phyloP scores from a whole-genome alignment of 1,140 invertebrate species.

The Bombus superbus region DNA sequence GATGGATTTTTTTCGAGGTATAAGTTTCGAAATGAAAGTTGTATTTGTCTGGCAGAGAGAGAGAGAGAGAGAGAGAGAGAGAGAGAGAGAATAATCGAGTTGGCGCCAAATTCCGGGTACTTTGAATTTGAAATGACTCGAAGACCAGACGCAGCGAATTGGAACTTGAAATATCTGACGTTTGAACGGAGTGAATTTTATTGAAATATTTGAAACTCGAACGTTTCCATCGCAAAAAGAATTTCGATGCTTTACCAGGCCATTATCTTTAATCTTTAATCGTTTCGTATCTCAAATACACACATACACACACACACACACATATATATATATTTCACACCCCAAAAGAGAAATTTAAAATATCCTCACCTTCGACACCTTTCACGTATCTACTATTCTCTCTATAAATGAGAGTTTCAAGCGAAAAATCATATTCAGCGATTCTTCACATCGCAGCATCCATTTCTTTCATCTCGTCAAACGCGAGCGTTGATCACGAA shows the following conservation, averaged over 20 bases:
- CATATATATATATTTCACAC: background rate
- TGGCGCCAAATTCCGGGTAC: background rate
- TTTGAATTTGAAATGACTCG: background rate
- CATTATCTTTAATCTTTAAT: background rate
- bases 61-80: background rate
- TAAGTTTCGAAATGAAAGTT: conserved; percentile 9
- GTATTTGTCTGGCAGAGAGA: background rate
- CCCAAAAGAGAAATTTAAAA: background rate
- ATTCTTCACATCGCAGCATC: background rate
- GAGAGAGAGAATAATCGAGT: background rate
- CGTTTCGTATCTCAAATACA: background rate
- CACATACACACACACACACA: no score
- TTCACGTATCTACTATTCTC: background rate
- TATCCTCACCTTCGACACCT: background rate
- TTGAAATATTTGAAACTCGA: background rate
- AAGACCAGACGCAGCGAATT: background rate
- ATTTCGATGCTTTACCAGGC: background rate
- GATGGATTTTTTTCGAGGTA: background rate
- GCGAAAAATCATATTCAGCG: background rate
- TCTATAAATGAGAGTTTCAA: background rate
- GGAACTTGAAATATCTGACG: background rate
- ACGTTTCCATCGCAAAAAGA: background rate
- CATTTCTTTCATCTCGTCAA: background rate
- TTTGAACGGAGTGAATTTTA: background rate
- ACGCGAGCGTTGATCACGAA: background rate